Evolutionary conservation across 2,113 vertebrate genomes (phyloP), one percentile per base, ranked within the genome.

Genomic region (Perca schrenkii): DNA sequence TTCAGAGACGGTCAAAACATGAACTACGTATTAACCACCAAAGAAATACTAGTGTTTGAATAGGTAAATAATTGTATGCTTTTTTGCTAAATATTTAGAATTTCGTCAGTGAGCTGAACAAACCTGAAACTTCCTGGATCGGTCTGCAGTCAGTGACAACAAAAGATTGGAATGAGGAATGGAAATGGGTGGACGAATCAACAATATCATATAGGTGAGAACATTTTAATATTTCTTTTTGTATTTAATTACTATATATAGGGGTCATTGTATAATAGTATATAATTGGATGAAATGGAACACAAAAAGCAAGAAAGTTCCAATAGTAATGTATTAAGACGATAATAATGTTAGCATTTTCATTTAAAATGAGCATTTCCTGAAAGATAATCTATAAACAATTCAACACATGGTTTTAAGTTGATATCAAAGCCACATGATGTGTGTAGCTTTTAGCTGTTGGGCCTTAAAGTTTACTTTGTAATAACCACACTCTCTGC

Each of bases 101-200:
- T 0, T 64, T 83, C 21, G 3, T 74, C 8, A 25, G 15, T 0
- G 0, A 43, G 4, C 46, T 84, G 84, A 74, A 0, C 1, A 0
- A 14, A 66, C 0, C 0, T 0, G 54, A 13, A 54, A 8, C 21
- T 0, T 82, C 36, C 43, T 90, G 89, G 89, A 84, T 88, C 12
- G 81, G 89, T 52, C 65, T 91, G 65, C 8, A 61, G 25, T 0
- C 4, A 2, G 8, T 49, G 17, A 10, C 0, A 3, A 13, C 0
- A 19, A 0, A 13, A 0, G 0, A 1, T 0, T 40, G 17, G 0
- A 0, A 0, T 0, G 0, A 0, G 3, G 1, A 3, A 17, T 52
- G 11, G 8, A 0, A 6, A 16, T 85, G 81, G 82, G 46, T 74
- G 36, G 67, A 89, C 15, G 14, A 4, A 25, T 68, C 70, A 15